phyloP scores from a whole-genome alignment of 2,797 vertebrate genomes.

The Phoxinus dragarum region DNA sequence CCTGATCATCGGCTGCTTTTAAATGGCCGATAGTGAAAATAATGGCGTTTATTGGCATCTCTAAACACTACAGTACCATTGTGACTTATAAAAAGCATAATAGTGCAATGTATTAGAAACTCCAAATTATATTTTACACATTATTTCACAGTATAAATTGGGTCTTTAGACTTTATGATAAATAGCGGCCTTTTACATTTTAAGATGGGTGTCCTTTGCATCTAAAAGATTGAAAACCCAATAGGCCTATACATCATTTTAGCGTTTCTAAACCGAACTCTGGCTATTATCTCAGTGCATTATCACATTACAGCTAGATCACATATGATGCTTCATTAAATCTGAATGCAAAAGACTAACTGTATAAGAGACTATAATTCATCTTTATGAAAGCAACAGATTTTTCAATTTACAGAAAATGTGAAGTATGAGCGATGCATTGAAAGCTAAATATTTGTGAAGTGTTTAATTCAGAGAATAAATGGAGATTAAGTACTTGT shows the following conservation, averaged over 20 bases:
- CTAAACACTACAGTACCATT: neutral
- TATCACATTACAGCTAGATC: neutral
- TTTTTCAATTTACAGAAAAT: neutral
- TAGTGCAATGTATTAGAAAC: neutral
- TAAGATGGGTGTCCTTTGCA: neutral
- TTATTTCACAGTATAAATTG: neutral
- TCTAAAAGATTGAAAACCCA: neutral
- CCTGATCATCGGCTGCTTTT: neutral
- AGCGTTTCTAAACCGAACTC: conserved; percentile 13
- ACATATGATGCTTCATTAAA: neutral
- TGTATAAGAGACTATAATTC: too few species aligned
- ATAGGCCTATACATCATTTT: neutral
- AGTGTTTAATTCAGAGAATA: neutral
- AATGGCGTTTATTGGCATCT: neutral
- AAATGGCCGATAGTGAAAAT: neutral
- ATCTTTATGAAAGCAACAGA: neutral
- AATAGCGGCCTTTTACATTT: neutral
- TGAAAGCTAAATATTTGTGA: neutral
- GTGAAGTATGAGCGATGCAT: neutral
- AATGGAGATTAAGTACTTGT: neutral
- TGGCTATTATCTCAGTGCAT: neutral
- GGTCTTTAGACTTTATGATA: neutral
- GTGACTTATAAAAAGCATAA: neutral
- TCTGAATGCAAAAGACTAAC: neutral
- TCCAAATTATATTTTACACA: neutral